Conservation (phyloP, 1,140 invertebrate species). For the Hyphantria cunea region DNA sequence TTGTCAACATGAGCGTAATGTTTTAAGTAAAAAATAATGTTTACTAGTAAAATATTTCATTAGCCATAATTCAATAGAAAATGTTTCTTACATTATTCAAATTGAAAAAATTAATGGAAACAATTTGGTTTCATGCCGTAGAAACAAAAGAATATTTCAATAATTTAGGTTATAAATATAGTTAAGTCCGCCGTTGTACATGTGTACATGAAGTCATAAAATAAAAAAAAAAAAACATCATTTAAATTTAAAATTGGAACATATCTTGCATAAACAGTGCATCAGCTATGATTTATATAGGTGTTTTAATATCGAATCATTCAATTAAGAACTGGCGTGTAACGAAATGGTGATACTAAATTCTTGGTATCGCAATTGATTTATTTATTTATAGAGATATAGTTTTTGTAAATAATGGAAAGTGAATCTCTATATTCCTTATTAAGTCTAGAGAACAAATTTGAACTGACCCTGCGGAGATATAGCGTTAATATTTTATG, state of each 20-base stretch:
- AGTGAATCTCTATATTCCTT: conserved; percentile 19
- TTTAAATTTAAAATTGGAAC: conserved; percentile 16
- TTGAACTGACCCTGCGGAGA: conserved; percentile 30
- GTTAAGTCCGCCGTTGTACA: too few species aligned
- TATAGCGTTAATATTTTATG: conserved; percentile 43
- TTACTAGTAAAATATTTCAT: neutral
- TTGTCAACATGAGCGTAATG: conserved; percentile 8
- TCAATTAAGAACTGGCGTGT: conserved; percentile 18
- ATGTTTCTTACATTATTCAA: too few species aligned
- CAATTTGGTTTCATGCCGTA: conserved; percentile 18
- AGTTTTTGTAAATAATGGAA: conserved; percentile 7
- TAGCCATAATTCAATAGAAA: conserved; percentile 1
- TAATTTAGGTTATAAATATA: conserved; percentile 3
- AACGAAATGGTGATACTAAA: conserved; percentile 8
- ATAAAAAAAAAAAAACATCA: too few species aligned
- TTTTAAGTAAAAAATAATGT: neutral
- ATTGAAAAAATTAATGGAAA: conserved; percentile 11
- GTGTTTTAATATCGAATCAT: conserved; percentile 19
- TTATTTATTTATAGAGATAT: conserved; percentile 5
- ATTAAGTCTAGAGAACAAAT: conserved; percentile 25
- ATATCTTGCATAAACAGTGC: too few species aligned
- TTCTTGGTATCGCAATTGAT: conserved; percentile 17
- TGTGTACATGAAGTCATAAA: too few species aligned
- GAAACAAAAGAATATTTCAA: too few species aligned
- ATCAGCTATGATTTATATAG: too few species aligned